Evolutionary conservation across 2,888 invertebrate genomes (phyloP), one percentile per base, ranked within the genome.

Genomic region (Spilosoma lubricipeda): DNA sequence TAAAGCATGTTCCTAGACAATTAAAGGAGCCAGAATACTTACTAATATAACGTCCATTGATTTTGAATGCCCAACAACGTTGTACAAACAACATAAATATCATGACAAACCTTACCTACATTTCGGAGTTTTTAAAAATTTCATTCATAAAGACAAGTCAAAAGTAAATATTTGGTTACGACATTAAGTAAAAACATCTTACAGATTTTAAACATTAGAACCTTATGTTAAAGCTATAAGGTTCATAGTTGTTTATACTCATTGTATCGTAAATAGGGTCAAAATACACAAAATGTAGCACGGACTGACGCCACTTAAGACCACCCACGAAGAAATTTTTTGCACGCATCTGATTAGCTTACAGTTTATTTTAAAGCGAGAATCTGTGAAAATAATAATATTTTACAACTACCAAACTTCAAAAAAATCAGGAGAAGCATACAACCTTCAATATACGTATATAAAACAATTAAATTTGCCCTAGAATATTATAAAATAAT

Each of bases 141-240:
- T 94, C 95, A 95, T 95, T 95, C 95, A 95, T 95, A 93, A 94
- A 92, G 90, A 90, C 90, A 91, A 84, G 90, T 86, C 89, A 85
- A 88, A 88, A 90, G 87, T 90, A 92, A 95, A 95, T 94, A 94
- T 95, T 95, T 93, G 88, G 81, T 87, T 89, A 88, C 83, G 87
- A 87, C 86, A 87, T 86, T 86, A 77, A 86, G 85, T 85, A 87
- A 88, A 87, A 88, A 86, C 81, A 82, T 64, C 20, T 11, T 2
- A 42, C 0, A 0, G 11, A 0, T 2, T 30, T 66, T 73, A 30
- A 33, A 11, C 88, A 23, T 80, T 78, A 85, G 23, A 76, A 77
- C 81, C 75, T 56, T 87, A 77, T 20, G 0, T 0, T 0, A 0
- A 7, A n/a, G 2, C 0, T 0, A 69, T 82, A 86, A 65, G 73